phyloP scores from a whole-genome alignment of 1,140 invertebrate genomes.

The Drosophila pseudoananassae region DNA sequence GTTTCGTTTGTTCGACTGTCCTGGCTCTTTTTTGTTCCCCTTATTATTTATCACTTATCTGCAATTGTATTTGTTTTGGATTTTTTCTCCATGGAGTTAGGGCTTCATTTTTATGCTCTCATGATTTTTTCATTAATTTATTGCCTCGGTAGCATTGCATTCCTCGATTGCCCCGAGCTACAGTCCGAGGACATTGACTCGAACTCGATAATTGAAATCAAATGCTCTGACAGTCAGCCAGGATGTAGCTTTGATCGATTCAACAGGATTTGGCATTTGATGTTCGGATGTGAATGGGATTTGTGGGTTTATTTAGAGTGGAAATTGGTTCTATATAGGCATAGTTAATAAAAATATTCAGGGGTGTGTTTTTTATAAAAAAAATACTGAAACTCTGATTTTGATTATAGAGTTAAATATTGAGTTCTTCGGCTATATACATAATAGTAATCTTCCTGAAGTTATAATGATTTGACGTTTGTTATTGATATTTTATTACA shows the following conservation, averaged over 20 bases:
- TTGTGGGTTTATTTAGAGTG: conserved; percentile 11
- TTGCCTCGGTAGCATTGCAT: conserved; percentile 40
- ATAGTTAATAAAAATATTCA: background rate
- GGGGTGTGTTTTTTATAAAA: background rate
- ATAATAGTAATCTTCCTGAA: no score
- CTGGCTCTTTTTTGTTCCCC: conserved; percentile 51
- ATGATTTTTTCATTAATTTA: conserved; percentile 80
- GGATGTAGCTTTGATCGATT: conserved; percentile 23
- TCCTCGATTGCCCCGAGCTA: conserved; percentile 29
- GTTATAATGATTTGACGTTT: no score
- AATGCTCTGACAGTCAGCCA: conserved; percentile 23
- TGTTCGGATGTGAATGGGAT: background rate
- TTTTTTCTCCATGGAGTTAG: conserved; percentile 40
- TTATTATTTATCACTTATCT: conserved; percentile 77
- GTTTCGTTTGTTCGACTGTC: conserved; percentile 31
- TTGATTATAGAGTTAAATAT: no score
- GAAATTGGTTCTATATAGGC: no score
- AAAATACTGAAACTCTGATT: background rate
- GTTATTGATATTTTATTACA: no score
- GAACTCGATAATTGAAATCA: conserved; percentile 50
- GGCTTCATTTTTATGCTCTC: conserved; percentile 68
- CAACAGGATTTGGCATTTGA: conserved; percentile 11
- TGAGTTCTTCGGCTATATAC: no score
- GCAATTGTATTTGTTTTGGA: conserved; percentile 60
- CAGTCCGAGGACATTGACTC: conserved; percentile 42